Evolutionary conservation across 92 coral and sea anemone species (phyloP), one percentile per base, ranked within the genome.

Genomic region (Epizoanthus scotinus): DNA sequence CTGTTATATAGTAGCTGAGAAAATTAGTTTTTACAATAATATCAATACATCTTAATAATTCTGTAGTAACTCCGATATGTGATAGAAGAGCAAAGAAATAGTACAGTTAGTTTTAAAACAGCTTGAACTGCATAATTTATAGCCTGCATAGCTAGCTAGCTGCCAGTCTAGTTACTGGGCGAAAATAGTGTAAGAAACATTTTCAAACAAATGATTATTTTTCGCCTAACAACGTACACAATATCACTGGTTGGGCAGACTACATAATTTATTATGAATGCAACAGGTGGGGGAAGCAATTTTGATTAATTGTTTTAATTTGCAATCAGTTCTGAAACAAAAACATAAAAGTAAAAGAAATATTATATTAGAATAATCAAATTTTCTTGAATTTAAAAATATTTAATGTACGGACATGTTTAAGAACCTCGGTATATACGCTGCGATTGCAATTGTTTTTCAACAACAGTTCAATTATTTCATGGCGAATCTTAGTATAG

Each of bases 261-360:
- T 20, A 14, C 28, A 21, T 38, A 40, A 68, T 68, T 68, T 22
- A 40, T 68, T 38, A 9, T 68, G 26, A 21, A 31, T 67, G 73
- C 73, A 68, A 68, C 73, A 68, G 73, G 73, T 68, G 73, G 8
- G 20, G 8, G 31, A 7, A 68, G 19, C 27, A 42, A 13, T 68
- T 38, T 10, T 12, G 14, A 44, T 10, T 12, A 1, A 44, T 44
- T 44, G 15, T 40, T 19, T 63, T 63, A 27, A 13, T 27, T 19
- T 64, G 31, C 69, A 64, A 64, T 27, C 18, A 34, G 29, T 4
- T 29, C 26, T 14, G 65, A 62, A 62, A 25, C 38, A 62, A 62
- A 62, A 62, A 18, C 13, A 61, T 15, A 19, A 13, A 24, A 12
- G 3, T 8, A 12, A 21, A 21, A 61, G 13, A 61, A 24, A 26